Conservation (phyloP, 2,113 vertebrate species). For the Daboia siamensis region DNA sequence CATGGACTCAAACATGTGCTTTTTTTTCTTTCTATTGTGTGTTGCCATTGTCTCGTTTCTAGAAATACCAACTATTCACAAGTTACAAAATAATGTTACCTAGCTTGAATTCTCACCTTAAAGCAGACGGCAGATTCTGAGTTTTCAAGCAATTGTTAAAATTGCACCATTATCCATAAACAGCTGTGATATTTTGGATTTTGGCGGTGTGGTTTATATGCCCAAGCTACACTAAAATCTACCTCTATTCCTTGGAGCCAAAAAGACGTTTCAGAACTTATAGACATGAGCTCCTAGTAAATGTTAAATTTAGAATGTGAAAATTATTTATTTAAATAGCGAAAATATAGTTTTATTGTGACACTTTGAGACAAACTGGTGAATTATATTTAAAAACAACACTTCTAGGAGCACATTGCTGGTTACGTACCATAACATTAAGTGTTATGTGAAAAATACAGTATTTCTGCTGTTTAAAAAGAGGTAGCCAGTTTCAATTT, state of each 20-base stretch:
- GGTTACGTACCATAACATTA: conserved; percentile 51
- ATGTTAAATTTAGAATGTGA: conserved; percentile 74
- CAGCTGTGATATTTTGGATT: conserved; percentile 62
- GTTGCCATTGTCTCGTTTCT: conserved; percentile 59
- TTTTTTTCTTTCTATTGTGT: conserved; percentile 59
- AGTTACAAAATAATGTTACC: conserved; percentile 53
- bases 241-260: conserved; percentile 73
- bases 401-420: conserved; percentile 48
- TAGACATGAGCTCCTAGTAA: conserved; percentile 61
- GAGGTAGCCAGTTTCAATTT: conserved; percentile 34
- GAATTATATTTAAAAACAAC: conserved; percentile 63
- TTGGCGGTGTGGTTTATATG: conserved; percentile 64
- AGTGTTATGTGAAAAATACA: conserved; percentile 39
- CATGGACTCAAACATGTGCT: conserved; percentile 65
- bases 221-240: conserved; percentile 67
- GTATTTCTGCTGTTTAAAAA: conserved; percentile 50
- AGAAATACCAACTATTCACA: conserved; percentile 58
- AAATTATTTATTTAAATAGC: conserved; percentile 74
- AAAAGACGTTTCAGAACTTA: conserved; percentile 62
- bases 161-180: conserved; percentile 59
- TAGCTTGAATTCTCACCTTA: conserved; percentile 58
- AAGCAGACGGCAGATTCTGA: conserved; percentile 54
- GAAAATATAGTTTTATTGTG: conserved; percentile 65
- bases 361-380: conserved; percentile 61
- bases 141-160: conserved; percentile 61